phyloP scores from a whole-genome alignment of 2,888 invertebrate genomes.

The Mactromeris polynyma region DNA sequence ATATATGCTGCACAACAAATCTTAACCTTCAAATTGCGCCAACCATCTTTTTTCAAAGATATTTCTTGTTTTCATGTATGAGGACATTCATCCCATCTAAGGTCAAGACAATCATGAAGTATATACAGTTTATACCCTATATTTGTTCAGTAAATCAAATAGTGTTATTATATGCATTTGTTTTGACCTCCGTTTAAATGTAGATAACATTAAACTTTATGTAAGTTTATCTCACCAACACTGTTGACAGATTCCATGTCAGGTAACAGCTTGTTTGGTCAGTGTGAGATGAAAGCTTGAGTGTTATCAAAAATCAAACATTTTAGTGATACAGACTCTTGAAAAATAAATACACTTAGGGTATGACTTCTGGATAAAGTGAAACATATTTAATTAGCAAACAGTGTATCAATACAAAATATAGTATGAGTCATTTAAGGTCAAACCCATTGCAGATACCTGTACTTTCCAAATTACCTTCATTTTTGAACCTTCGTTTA shows the following conservation, averaged over 20 bases:
- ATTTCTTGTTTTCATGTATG: too few species aligned
- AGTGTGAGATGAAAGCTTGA: slow-evolving; percentile 45
- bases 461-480: too few species aligned
- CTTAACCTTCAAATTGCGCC: too few species aligned
- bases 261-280: slow-evolving; percentile 42
- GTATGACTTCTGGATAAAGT: not conserved
- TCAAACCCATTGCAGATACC: not conserved
- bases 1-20: too few species aligned
- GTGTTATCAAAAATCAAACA: slow-evolving; percentile 37
- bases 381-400: not conserved
- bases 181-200: slow-evolving; percentile 3
- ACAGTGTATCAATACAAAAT: not conserved
- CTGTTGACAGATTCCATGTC: slow-evolving; percentile 24
- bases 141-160: slow-evolving; percentile 2
- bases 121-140: not conserved
- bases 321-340: slow-evolving; percentile 19
- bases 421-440: not conserved
- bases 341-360: slow-evolving; percentile 10
- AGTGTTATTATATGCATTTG: slow-evolving; percentile 7
- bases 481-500: too few species aligned
- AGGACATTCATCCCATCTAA: not conserved
- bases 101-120: not conserved
- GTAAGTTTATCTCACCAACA: not conserved
- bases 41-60: too few species aligned
- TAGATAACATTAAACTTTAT: not conserved